Evolutionary conservation across 2,888 invertebrate species (phyloP).

Genomic region (Bombylius discolor): DNA sequence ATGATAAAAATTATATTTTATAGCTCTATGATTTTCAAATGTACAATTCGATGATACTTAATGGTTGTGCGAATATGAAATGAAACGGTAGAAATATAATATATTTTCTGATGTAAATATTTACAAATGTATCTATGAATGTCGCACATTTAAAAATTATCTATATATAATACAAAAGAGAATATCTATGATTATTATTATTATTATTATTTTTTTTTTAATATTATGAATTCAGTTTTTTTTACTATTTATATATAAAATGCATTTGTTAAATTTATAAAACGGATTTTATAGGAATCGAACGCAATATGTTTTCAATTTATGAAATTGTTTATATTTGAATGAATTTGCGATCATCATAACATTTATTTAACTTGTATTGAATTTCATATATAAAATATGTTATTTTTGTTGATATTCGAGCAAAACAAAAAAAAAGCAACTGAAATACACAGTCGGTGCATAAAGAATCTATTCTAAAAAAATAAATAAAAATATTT

Average conservation of each 20-base stretch:
- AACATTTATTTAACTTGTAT: conserved; percentile 7
- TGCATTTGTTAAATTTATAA: neutral
- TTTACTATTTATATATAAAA: neutral
- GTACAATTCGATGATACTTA: neutral
- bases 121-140: conserved; percentile 8
- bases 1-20: neutral
- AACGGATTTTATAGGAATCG: neutral
- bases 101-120: conserved; percentile 7
- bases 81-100: too few species aligned
- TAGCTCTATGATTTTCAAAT: conserved; percentile 6
- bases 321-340: conserved; percentile 13
- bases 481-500: too few species aligned
- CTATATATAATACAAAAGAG: too few species aligned
- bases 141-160: conserved; percentile 3
- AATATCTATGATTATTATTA: too few species aligned
- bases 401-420: too few species aligned
- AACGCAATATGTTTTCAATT: conserved; percentile 14
- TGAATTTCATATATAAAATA: too few species aligned
- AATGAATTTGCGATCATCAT: conserved; percentile 10
- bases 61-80: too few species aligned
- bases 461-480: too few species aligned
- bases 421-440: too few species aligned
- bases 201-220: too few species aligned
- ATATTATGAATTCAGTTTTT: neutral
- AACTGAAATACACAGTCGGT: too few species aligned